Evolutionary conservation across 1,140 invertebrate genomes (phyloP).

Genomic region (Brachionus koreanus): DNA sequence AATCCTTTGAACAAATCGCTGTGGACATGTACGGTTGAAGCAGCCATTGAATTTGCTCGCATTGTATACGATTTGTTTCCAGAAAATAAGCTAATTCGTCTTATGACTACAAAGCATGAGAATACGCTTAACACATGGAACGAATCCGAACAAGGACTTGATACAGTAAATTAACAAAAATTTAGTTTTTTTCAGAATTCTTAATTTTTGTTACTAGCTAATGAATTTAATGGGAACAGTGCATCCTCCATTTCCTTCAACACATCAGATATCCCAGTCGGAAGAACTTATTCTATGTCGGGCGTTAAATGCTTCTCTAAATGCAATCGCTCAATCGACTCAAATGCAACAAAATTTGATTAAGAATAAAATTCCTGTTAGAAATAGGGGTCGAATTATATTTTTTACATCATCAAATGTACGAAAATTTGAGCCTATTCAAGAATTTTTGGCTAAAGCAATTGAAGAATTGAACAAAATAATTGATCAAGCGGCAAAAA

Average conservation of each 20-base stretch:
- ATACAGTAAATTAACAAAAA: neutral
- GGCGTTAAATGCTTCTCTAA: slow-evolving; percentile 12
- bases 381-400: slow-evolving; percentile 23
- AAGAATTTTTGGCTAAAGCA: slow-evolving; percentile 16
- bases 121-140: slow-evolving; percentile 25
- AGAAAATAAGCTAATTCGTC: slow-evolving; percentile 25
- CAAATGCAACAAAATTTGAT: slow-evolving; percentile 29
- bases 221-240: slow-evolving; percentile 21
- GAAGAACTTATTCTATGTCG: slow-evolving; percentile 25
- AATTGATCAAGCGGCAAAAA: neutral
- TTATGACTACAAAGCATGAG: slow-evolving; percentile 31
- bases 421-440: slow-evolving; percentile 24
- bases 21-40: slow-evolving; percentile 90
- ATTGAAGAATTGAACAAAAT: slow-evolving; percentile 32
- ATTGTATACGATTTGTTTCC: slow-evolving; percentile 90
- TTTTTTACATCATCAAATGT: slow-evolving; percentile 10
- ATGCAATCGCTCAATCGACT: neutral
- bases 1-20: slow-evolving; percentile 76
- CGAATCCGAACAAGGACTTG: slow-evolving; percentile 25
- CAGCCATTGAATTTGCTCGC: slow-evolving; percentile 85
- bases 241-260: neutral
- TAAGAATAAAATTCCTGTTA: neutral
- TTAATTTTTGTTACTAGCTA: neutral
- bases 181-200: neutral
- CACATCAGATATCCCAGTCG: neutral